phyloP scores from a whole-genome alignment of 2,113 vertebrate genomes.

The Semicossyphus pulcher region DNA sequence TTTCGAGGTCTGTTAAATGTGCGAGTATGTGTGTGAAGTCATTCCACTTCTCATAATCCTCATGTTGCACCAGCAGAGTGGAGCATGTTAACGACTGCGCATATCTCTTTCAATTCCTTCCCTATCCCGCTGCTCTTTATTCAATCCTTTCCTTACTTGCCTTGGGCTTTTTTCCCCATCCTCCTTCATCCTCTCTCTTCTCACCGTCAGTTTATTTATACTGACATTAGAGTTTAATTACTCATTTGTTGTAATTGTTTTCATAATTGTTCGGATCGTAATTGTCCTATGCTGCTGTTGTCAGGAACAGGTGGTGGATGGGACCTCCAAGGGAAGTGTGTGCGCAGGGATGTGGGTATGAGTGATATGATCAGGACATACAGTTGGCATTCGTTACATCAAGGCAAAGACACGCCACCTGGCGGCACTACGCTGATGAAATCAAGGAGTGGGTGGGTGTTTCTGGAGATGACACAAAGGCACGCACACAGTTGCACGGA shows the following conservation, averaged over 20 bases:
- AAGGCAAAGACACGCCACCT: constrained; percentile 63
- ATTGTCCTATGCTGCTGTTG: constrained; percentile 60
- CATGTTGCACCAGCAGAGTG: constrained; percentile 34
- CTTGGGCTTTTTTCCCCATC: constrained; percentile 49
- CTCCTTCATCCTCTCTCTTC: constrained; percentile 49
- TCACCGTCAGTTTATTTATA: constrained; percentile 71
- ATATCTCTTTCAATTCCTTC: constrained; percentile 20
- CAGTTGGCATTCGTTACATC: constrained; percentile 38
- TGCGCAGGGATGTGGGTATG: constrained; percentile 23
- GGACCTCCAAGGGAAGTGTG: constrained; percentile 53
- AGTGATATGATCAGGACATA: constrained; percentile 27
- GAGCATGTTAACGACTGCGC: constrained; percentile 15
- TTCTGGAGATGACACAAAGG: constrained; percentile 17
- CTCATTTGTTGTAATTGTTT: constrained; percentile 83
- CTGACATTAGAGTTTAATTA: constrained; percentile 78
- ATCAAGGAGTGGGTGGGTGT: constrained; percentile 9
- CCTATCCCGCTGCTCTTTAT: constrained; percentile 1
- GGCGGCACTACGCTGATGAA: constrained; percentile 37
- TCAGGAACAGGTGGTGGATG: constrained; percentile 70
- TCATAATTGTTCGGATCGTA: constrained; percentile 76
- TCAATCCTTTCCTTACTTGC: constrained; percentile 41
- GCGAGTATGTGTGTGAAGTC: constrained; percentile 23
- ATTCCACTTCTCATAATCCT: constrained; percentile 45
- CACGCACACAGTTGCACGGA: neutral
- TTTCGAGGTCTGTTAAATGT: constrained; percentile 15